phyloP scores from a whole-genome alignment of 2,113 vertebrate species.

The Dinomys branickii region DNA sequence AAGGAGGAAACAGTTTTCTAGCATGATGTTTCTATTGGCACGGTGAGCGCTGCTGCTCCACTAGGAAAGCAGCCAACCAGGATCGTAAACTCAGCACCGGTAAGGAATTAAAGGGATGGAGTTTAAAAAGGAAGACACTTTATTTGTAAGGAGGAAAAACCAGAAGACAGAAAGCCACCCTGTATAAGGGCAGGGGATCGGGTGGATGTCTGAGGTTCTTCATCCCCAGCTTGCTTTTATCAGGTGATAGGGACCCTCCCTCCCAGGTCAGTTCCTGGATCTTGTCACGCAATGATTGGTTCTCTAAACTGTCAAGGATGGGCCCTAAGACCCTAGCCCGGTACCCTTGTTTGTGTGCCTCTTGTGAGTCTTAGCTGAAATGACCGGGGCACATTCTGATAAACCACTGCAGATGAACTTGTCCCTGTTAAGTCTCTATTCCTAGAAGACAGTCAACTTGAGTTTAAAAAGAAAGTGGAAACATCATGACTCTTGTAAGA shows the following conservation, averaged over 20 bases:
- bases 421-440: neutral
- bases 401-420: neutral
- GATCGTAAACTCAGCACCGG: neutral
- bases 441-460: neutral
- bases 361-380: neutral
- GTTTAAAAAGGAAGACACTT: neutral
- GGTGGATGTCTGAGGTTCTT: neutral
- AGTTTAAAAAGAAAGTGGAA: neutral
- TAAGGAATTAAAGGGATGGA: neutral
- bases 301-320: neutral
- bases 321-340: neutral
- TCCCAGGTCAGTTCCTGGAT: neutral
- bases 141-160: neutral
- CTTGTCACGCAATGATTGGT: neutral
- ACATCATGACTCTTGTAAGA: neutral
- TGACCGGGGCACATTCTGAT: too few species aligned
- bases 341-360: neutral
- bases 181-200: neutral
- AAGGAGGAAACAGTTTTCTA: neutral
- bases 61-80: neutral
- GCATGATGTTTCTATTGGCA: neutral
- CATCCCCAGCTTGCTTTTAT: neutral
- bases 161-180: neutral
- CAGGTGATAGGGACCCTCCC: neutral
- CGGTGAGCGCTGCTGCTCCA: neutral